A percentile compares a stretch with the other conserved stretches of the same genome.
phyloP scores from a whole-genome alignment of 92 coral and sea anemone genomes.

The Desmophyllum pertusum region DNA sequence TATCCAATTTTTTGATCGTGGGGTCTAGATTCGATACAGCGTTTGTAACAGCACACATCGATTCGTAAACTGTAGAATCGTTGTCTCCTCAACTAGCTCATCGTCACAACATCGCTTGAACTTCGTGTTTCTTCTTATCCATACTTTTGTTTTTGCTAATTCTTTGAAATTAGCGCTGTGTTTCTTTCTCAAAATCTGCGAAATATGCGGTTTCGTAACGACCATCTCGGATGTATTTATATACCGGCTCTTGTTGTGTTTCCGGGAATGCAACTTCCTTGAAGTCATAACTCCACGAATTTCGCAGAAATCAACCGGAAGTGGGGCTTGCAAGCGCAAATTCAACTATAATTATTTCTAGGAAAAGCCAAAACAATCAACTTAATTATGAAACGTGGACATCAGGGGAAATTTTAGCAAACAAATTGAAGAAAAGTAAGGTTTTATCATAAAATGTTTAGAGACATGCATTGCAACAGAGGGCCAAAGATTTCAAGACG shows the following conservation, averaged over 20 bases:
- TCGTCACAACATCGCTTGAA: not conserved
- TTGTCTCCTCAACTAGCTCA: not conserved
- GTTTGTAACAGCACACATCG: slow-evolving; percentile 12
- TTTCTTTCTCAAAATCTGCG: too few relatives aligned
- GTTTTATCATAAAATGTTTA: not conserved
- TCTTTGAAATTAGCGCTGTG: not conserved
- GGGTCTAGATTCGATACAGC: slow-evolving; percentile 14
- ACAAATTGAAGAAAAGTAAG: not conserved
- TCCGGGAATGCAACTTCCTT: not conserved
- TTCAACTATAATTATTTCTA: not conserved
- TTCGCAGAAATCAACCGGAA: slow-evolving; percentile 1
- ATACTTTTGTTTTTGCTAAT: not conserved
- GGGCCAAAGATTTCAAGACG: not conserved
- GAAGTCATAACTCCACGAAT: not conserved
- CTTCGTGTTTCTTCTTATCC: not conserved
- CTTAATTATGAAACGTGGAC: not conserved
- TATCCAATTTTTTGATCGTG: slow-evolving; percentile 32
- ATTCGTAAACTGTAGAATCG: not conserved
- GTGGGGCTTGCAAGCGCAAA: not conserved
- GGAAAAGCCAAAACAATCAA: not conserved
- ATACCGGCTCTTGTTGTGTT: not conserved
- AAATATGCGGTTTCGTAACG: not conserved
- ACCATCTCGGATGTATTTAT: not conserved
- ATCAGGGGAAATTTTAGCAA: not conserved
- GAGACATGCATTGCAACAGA: not conserved